Evolutionary conservation across 2,797 vertebrate species (phyloP).

Genomic region (Natrix natrix): DNA sequence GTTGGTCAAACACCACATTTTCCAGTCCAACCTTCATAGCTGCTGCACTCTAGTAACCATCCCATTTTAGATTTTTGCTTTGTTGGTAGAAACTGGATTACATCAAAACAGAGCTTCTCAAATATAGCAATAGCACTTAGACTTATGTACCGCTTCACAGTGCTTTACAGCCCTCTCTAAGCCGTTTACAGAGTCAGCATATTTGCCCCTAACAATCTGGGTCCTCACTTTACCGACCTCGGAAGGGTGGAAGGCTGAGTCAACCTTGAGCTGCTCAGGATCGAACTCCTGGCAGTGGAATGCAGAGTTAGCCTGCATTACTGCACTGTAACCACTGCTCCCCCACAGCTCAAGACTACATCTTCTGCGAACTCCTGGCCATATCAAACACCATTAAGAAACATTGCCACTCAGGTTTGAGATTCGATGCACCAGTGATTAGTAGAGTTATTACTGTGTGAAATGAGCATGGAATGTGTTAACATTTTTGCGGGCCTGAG

Average conservation of each 20-base stretch:
- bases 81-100: neutral
- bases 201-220: neutral
- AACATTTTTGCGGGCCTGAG: neutral
- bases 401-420: neutral
- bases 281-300: neutral
- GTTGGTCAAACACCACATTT: neutral
- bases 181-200: neutral
- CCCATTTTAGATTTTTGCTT: too few species aligned
- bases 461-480: neutral
- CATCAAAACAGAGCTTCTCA: too few species aligned
- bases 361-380: neutral
- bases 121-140: neutral
- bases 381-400: neutral
- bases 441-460: neutral
- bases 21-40: too few species aligned
- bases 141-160: neutral
- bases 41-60: neutral
- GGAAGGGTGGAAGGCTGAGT: neutral
- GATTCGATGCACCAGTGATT: neutral
- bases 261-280: neutral
- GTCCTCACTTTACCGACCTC: too few species aligned
- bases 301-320: neutral
- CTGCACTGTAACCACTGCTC: neutral
- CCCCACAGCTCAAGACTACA: neutral
- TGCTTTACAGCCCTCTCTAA: neutral